A percentile compares a stretch with the other conserved stretches of the same genome.
These are phyloP conservation scores for Nowickia ferox DNA, from an alignment of 2,888 invertebrate species.

Conservation along the genomic window DNA sequence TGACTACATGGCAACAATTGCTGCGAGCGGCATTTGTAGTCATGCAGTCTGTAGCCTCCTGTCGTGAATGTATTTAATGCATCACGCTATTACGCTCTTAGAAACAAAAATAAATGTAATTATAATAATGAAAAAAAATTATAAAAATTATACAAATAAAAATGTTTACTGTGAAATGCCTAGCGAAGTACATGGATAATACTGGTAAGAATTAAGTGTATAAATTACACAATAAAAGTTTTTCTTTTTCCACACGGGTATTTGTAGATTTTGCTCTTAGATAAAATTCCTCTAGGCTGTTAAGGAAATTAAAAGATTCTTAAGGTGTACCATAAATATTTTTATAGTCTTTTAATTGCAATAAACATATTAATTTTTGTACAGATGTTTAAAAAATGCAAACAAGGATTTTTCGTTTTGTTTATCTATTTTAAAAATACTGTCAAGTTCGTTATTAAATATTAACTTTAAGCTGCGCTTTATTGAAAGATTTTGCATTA, in stretches of 20 bases:
- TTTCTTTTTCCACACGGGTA: not conserved
- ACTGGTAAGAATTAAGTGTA: not conserved
- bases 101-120: no score
- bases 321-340: slow-evolving; percentile 60
- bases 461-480: not conserved
- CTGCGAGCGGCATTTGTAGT: no score
- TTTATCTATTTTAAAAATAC: not conserved
- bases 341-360: slow-evolving; percentile 31
- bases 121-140: no score
- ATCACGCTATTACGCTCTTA: no score
- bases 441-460: not conserved
- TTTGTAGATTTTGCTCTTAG: not conserved
- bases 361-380: slow-evolving; percentile 18
- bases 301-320: slow-evolving; percentile 42
- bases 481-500: not conserved
- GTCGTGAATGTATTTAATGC: no score
- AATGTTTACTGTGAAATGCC: no score
- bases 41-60: no score
- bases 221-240: slow-evolving; percentile 1
- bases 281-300: slow-evolving; percentile 8
- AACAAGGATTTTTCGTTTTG: not conserved
- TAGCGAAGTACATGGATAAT: no score
- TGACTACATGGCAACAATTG: no score
- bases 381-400: slow-evolving; percentile 36
- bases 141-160: no score